A percentile compares a stretch with the other conserved stretches of the same genome.
phyloP scores from a whole-genome alignment of 2,113 vertebrate genomes.

The Proterorhinus semilunaris region DNA sequence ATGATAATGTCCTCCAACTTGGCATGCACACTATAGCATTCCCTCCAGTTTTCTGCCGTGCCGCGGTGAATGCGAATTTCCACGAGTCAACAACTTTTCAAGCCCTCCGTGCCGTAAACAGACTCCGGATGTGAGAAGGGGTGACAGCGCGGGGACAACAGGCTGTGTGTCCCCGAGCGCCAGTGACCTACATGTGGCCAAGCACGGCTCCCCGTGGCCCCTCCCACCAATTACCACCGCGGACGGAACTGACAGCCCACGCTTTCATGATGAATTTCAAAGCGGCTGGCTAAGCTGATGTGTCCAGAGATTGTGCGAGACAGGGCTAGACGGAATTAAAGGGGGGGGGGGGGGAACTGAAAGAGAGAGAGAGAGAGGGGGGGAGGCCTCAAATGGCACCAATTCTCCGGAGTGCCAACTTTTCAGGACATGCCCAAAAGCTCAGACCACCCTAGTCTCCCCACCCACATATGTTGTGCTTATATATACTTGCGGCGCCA shows the following conservation, averaged over 20 bases:
- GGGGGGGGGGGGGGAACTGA: no score
- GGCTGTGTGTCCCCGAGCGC: constrained; percentile 41
- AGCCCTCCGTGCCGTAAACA: not conserved
- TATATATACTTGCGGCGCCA: constrained; percentile 53
- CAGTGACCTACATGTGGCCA: constrained; percentile 51
- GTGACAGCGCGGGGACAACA: constrained; percentile 30
- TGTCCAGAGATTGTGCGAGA: constrained; percentile 1
- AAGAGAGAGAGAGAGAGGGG: not conserved
- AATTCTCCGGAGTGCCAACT: constrained; percentile 25
- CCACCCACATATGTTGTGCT: not conserved
- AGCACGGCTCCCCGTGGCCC: constrained; percentile 31
- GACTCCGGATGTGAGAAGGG: constrained; percentile 31
- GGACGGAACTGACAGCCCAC: constrained; percentile 46
- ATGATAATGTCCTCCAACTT: not conserved
- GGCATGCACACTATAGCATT: not conserved
- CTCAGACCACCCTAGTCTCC: constrained; percentile 18
- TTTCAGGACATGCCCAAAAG: constrained; percentile 16
- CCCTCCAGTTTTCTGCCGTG: not conserved
- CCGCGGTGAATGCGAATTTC: not conserved
- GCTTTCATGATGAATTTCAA: constrained; percentile 44
- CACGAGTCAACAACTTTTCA: constrained; percentile 8
- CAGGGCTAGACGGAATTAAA: constrained; percentile 10
- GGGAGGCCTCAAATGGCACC: not conserved
- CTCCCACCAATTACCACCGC: constrained; percentile 49
- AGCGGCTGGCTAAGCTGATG: constrained; percentile 32